A percentile compares a stretch with the other conserved stretches of the same genome.
Evolutionary conservation across 2,113 vertebrate genomes (phyloP).

Genomic region (Phalacrocorax carbo): DNA sequence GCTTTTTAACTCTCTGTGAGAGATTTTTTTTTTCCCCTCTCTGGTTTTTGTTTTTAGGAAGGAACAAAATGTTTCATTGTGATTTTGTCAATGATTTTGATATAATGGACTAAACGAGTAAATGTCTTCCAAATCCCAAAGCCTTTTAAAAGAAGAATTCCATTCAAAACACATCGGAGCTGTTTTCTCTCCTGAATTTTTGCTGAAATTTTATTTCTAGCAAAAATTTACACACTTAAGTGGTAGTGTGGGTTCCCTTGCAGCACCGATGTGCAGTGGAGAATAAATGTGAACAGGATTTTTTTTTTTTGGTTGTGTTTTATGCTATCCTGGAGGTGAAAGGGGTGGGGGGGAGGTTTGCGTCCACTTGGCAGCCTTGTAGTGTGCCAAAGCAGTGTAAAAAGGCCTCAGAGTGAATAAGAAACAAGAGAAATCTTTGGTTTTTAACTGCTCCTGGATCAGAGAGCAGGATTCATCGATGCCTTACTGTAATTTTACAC

Average conservation of each 20-base stretch:
- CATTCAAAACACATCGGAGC: conserved; percentile 51
- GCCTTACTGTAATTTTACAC: neutral
- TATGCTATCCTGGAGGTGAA: neutral
- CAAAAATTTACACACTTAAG: neutral
- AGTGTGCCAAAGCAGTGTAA: conserved; percentile 11
- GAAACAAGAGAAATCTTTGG: conserved; percentile 15
- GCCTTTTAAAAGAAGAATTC: conserved; percentile 59
- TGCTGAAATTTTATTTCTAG: conserved; percentile 50
- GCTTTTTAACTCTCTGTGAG: conserved; percentile 63
- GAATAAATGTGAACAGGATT: neutral
- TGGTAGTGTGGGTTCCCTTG: neutral
- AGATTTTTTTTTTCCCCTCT: conserved; percentile 43
- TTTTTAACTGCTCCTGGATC: conserved; percentile 19
- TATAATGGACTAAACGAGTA: conserved; percentile 69
- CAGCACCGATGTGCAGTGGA: neutral
- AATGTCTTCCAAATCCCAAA: conserved; percentile 64
- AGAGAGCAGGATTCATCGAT: neutral
- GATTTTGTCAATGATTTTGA: conserved; percentile 70
- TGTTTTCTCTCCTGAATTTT: conserved; percentile 47
- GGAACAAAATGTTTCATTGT: conserved; percentile 72
- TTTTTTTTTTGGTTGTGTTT: neutral
- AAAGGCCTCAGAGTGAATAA: conserved; percentile 34
- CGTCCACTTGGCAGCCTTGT: conserved; percentile 28
- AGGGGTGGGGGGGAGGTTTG: neutral
- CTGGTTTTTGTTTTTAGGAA: conserved; percentile 63